Evolutionary conservation across 2,888 invertebrate genomes (phyloP).

Genomic region (Gisinianus flammeolus): DNA sequence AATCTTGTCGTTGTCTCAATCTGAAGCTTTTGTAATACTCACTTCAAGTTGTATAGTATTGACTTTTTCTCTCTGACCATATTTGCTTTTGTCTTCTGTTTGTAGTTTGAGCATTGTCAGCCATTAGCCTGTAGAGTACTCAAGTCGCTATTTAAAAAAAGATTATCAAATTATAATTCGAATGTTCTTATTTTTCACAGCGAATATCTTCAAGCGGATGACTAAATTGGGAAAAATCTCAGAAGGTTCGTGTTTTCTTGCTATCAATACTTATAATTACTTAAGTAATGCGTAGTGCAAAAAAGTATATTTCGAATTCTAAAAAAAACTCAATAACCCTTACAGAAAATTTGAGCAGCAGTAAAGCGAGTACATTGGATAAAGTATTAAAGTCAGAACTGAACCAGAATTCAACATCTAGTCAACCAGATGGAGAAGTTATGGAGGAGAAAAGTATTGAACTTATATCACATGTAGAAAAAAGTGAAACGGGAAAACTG

Average conservation of each 20-base stretch:
- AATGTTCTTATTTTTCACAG: conserved; percentile 41
- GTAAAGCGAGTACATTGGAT: conserved; percentile 12
- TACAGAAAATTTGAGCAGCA: conserved; percentile 45
- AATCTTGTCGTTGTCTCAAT: background rate
- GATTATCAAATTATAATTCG: too few relatives aligned
- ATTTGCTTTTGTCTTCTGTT: background rate
- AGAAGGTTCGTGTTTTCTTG: conserved; percentile 40
- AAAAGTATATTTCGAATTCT: too few relatives aligned
- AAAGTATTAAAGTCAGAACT: conserved; percentile 9
- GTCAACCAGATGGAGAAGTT: conserved; percentile 18
- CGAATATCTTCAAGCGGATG: conserved; percentile 58
- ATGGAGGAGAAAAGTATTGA: conserved; percentile 33
- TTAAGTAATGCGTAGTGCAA: too few relatives aligned
- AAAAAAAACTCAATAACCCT: too few relatives aligned
- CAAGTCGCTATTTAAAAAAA: too few relatives aligned
- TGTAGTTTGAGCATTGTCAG: background rate
- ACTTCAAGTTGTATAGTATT: background rate
- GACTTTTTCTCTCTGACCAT: background rate
- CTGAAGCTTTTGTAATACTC: background rate
- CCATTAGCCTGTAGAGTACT: background rate
- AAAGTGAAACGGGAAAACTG: background rate
- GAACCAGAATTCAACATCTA: conserved; percentile 9
- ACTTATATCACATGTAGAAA: background rate
- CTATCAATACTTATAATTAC: too few relatives aligned
- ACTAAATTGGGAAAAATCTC: conserved; percentile 55